Base-by-base conservation (phyloP, 2,113 vertebrate species). In the Periophthalmus modestus region DNA sequence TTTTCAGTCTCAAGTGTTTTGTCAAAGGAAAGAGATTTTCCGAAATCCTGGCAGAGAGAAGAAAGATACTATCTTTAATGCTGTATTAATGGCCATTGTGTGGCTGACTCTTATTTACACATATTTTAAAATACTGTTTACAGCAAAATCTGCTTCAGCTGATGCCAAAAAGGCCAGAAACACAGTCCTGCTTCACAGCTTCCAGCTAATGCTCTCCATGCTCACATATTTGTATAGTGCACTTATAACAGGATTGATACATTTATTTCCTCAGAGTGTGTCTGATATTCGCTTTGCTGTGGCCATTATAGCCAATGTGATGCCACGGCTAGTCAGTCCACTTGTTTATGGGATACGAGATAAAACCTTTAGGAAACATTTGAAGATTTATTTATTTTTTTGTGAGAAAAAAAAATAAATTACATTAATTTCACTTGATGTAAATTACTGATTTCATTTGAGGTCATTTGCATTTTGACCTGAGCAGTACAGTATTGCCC, bases 261-360 rank as follows among this genome's bases (percentile, higher is more conserved):
- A n/a, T n/a, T n/a, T n/a, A n/a, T n/a, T n/a, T n/a, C n/a, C n/a
- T 0, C 18, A 10, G 11, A 7, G 6, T 2, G 0, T 16, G 9
- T 3, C 1, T 1, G 65, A 55, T 5, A 21, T 83, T 18, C 72
- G 15, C 7, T 91, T 89, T 24, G 6, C 33, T 0, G 48, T 0
- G 14, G 90, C 87, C 12, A 2, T 92, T 9, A 59, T 90, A 2
- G 63, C 88, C 11, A 83, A 91, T 7, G 80, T 93, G 33, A 33
- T 93, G 46, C 91, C 90, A 0, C 75, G 89, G 7, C 83, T 91
- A 14, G 7, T 92, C 18, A 94, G 92, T 63, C 91, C 92, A 0
- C 62, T 91, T 3, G 59, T 93, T 13, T 94, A 94, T 19, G 92
- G 92, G 0, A 21, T 92, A 4, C 79, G 93, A 65, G 93, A 94